These are phyloP conservation scores for Sinonovacula constricta DNA, from an alignment of 1,140 invertebrate genomes.

Conservation along the genomic window DNA sequence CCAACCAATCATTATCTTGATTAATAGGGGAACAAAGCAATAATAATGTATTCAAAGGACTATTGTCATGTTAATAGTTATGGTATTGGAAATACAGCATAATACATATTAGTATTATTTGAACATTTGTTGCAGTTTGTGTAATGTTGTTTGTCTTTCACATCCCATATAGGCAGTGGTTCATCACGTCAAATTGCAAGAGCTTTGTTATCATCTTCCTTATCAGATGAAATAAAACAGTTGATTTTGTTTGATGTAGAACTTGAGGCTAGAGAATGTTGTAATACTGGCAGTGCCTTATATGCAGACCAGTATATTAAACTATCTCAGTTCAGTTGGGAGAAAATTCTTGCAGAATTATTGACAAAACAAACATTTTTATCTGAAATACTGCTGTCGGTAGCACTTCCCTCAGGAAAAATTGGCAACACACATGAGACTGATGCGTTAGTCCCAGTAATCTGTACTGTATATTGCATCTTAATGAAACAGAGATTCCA, in stretches of 20 bases:
- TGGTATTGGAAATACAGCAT: too few species aligned
- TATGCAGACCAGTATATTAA: not conserved
- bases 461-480: constrained; percentile 12
- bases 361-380: constrained; percentile 1
- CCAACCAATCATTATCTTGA: too few species aligned
- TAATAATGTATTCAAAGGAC: too few species aligned
- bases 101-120: too few species aligned
- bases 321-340: constrained; percentile 2
- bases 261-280: constrained; percentile 11
- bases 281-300: not conserved
- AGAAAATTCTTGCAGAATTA: not conserved
- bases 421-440: not conserved
- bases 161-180: not conserved
- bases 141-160: too few species aligned
- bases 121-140: too few species aligned
- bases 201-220: not conserved
- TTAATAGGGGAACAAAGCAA: too few species aligned
- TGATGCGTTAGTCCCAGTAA: constrained; percentile 9
- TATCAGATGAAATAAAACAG: not conserved
- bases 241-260: not conserved
- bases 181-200: not conserved
- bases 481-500: constrained; percentile 18
- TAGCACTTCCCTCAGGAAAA: constrained; percentile 11
- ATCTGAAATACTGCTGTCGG: constrained; percentile 7
- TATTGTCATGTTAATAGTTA: too few species aligned